Base-by-base conservation (phyloP, 2,113 vertebrate genomes). In the Muntiacus reevesi region DNA sequence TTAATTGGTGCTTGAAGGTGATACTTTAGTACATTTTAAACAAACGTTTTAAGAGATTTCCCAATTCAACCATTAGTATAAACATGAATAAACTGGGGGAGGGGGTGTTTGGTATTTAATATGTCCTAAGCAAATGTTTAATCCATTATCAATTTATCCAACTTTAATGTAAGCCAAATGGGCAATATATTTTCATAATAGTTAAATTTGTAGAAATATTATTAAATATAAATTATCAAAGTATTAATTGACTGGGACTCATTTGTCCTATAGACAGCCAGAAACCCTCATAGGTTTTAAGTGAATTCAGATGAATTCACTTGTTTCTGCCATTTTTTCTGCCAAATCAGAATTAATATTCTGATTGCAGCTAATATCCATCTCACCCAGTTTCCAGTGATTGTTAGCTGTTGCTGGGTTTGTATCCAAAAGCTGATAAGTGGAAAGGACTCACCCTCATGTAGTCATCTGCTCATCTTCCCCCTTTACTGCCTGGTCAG, bases 151-250 rank as follows among this genome's bases (percentile, higher is more conserved):
- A 59, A 6, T 12, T 62, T 43, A 43, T 87, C 13, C 17, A 36
- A 78, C 9, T 59, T 59, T 89, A 86, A 43, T 78, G 54, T 76
- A 60, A 83, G 54, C 30, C 43, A 55, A 64, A 43, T 67, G 7
- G 23, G 62, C 11, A 16, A 5, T 82, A 2, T 10, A 19, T 19
- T 87, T 85, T 88, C 5, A 55, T 40, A 92, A 74, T 14, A 60
- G 5, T 67, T 50, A 94, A 52, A 45, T 54, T 59, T 91, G 27
- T 93, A 59, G 40, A 89, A 54, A 83, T 3, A 57, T 82, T 84
- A 93, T 90, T 95, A 89, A 43, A 81, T 90, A 89, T 96, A 89
- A 47, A 64, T 87, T 89, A 64, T 45, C 3, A 93, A 89, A 81
- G 82, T 7, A 25, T 71, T 40, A 64, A 84, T 79, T 71, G 25